A percentile compares a stretch with the other conserved stretches of the same genome.
Conservation (phyloP, 1,140 invertebrate species). For the Chrysoperla carnea region DNA sequence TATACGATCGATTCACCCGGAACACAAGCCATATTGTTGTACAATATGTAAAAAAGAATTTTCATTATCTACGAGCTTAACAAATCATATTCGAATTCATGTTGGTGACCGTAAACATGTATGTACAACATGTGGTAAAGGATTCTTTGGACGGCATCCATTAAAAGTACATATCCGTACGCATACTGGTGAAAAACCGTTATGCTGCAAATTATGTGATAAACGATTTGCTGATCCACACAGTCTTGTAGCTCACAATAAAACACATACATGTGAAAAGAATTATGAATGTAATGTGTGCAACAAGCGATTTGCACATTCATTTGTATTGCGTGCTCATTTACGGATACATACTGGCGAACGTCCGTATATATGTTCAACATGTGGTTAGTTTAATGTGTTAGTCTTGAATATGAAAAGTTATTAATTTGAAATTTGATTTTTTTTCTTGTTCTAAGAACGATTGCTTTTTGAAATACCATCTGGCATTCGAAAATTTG, state of each 20-base stretch:
- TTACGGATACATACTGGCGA: conserved; percentile 43
- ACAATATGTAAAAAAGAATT: conserved; percentile 18
- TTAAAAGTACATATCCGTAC: not conserved
- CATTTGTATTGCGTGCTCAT: conserved; percentile 40
- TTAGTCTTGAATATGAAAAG: too few relatives aligned
- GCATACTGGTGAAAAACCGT: not conserved
- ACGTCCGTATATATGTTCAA: conserved; percentile 37
- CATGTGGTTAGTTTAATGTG: too few relatives aligned
- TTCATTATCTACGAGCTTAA: conserved; percentile 14
- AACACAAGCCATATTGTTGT: conserved; percentile 19
- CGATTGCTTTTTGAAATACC: too few relatives aligned
- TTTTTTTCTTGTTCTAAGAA: too few relatives aligned
- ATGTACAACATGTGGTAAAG: conserved; percentile 19
- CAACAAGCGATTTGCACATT: conserved; percentile 32
- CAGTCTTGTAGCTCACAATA: not conserved
- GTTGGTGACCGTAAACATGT: conserved; percentile 18
- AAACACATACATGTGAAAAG: conserved; percentile 25
- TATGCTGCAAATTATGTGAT: not conserved
- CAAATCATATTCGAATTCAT: conserved; percentile 19
- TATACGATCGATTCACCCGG: conserved; percentile 13
- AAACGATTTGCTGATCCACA: conserved; percentile 1
- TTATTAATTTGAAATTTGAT: too few relatives aligned
- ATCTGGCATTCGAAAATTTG: too few relatives aligned
- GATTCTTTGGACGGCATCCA: conserved; percentile 14
- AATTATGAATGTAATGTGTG: conserved; percentile 41